These are phyloP conservation scores for Microplitis deprimator DNA, from an alignment of 2,888 invertebrate genomes.

Conservation along the genomic window DNA sequence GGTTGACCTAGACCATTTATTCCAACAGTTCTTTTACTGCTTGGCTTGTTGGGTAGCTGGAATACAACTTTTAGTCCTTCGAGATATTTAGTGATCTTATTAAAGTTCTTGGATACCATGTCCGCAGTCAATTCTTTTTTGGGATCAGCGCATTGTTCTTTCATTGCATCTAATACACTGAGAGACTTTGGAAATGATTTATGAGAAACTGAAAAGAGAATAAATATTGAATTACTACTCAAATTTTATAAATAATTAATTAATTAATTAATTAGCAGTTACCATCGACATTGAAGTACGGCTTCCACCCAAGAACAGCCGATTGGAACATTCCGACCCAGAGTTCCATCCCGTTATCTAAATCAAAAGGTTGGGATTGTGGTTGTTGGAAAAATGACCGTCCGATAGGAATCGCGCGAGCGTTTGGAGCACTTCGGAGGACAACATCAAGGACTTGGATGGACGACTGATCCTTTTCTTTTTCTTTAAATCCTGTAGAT, in stretches of 20 bases:
- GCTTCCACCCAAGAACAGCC: conserved; percentile 89
- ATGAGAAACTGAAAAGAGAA: conserved; percentile 75
- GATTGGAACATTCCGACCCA: conserved; percentile 96
- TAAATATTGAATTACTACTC: neutral
- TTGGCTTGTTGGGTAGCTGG: conserved; percentile 70
- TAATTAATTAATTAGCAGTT: neutral
- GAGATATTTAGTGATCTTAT: conserved; percentile 62
- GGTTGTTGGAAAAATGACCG: conserved; percentile 84
- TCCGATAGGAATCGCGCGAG: conserved; percentile 71
- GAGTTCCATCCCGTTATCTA: conserved; percentile 89
- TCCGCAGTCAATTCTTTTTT: conserved; percentile 54
- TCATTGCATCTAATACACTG: conserved; percentile 72
- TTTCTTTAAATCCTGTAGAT: conserved; percentile 78
- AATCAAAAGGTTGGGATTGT: conserved; percentile 70
- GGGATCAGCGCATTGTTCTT: conserved; percentile 53
- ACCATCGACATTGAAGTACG: conserved; percentile 86
- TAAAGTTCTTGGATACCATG: conserved; percentile 33
- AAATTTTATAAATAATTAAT: neutral
- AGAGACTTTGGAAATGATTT: conserved; percentile 82
- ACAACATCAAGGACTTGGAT: conserved; percentile 89
- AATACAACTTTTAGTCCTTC: conserved; percentile 73
- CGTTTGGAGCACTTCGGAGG: conserved; percentile 79
- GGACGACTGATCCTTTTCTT: conserved; percentile 76
- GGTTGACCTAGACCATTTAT: conserved; percentile 70
- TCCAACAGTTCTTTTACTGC: conserved; percentile 69